Evolutionary conservation across 2,797 vertebrate genomes (phyloP), one percentile per base, ranked within the genome.

Genomic region (Botia almorhae): DNA sequence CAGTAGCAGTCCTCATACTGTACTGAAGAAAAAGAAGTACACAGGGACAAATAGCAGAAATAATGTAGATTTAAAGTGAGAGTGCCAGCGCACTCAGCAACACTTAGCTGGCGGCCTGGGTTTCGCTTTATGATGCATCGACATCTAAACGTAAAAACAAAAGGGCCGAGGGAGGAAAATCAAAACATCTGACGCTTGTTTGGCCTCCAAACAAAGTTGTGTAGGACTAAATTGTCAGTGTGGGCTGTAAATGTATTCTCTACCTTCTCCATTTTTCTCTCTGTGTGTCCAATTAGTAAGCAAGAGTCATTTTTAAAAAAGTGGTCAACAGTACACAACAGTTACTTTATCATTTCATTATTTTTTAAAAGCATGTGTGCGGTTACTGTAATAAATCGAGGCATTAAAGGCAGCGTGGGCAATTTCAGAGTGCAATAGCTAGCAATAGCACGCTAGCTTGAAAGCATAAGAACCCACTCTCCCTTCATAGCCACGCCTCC

Each of bases 111-210:
- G 19, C 55, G 19, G 12, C 17, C 58, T 16, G 8, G 23, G 46
- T 14, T 23, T 36, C 55, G 36, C 21, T 76, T 36, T 16, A 58
- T 11, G 17, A 8, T 21, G 26, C 14, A 74, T 43, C 10, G 4
- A 61, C n/a, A 7, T 14, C 11, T 21, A 29, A 17, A n/a, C 17
- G 51, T 2, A 74, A 19, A 72, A 11, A 56, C 16, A 7, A 19
- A 63, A 36, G 23, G 1, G 55, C 48, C 29, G 11, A 29, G 26
- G 46, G 11, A 65, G 13, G n/a, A 33, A 76, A 70, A 69, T 17
- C 43, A 11, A 46, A 58, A 48, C 36, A 69, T 76, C 26, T 69
- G 16, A 77, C 16, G 19, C 19, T 58, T 76, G 61, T 56, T 43
- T n/a, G 63, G 43, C 51, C 51, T 75, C 46, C n/a, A 53, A 71